Evolutionary conservation across 2,113 vertebrate species (phyloP).

Genomic region (Microcebus murinus): DNA sequence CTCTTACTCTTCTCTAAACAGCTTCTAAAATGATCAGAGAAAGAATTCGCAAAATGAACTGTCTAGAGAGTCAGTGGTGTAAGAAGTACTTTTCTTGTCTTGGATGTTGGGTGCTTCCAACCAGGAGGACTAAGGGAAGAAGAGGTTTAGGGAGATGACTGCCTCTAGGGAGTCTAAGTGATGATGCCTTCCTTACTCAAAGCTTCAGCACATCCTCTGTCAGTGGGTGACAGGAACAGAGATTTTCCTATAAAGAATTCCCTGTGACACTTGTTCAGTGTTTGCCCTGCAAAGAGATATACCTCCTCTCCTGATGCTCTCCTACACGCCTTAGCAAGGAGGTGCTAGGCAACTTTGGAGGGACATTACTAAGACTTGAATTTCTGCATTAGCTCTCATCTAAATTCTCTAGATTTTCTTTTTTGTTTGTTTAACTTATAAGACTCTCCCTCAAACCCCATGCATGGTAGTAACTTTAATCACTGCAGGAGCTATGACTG

Average conservation of each 20-base stretch:
- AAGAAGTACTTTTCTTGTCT: background rate
- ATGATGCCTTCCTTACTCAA: background rate
- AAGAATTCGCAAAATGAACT: conserved; percentile 26
- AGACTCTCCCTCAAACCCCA: background rate
- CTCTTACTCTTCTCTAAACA: conserved; percentile 49
- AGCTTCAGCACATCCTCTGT: background rate
- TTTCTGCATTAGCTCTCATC: background rate
- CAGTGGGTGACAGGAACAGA: background rate
- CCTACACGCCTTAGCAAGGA: background rate
- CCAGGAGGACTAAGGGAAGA: background rate
- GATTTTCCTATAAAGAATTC: background rate
- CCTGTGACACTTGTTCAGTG: background rate
- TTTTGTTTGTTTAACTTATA: background rate
- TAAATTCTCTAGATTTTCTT: background rate
- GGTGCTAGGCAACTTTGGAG: too few species aligned
- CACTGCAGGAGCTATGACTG: background rate
- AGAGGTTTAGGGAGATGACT: background rate
- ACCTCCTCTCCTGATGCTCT: background rate
- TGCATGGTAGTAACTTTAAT: background rate
- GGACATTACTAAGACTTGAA: background rate
- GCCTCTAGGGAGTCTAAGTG: background rate
- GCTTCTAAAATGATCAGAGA: conserved; percentile 23
- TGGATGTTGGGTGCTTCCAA: background rate
- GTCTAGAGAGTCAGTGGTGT: background rate
- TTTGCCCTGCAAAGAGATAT: background rate